Evolutionary conservation across 2,113 vertebrate genomes (phyloP).

Genomic region (Rhabdornis inornatus): DNA sequence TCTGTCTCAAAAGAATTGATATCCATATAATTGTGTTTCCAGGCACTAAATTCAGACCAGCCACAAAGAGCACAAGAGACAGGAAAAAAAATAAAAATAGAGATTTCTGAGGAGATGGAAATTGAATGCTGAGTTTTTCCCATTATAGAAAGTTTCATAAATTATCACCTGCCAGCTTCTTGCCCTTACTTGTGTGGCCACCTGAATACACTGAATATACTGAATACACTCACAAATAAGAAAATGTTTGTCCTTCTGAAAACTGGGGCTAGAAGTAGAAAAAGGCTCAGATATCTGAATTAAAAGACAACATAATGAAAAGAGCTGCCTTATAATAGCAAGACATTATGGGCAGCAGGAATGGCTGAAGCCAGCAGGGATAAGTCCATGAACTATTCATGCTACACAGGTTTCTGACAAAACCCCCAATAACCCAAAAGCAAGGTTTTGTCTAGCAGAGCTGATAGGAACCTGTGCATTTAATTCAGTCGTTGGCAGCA

Average conservation of each 20-base stretch:
- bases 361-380: background rate
- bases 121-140: background rate
- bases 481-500: background rate
- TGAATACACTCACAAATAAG: background rate
- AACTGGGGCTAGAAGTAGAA: background rate
- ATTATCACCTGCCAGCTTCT: background rate
- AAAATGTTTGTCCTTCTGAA: background rate
- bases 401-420: background rate
- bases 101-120: background rate
- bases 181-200: background rate
- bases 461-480: background rate
- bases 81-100: background rate
- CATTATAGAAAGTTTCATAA: background rate
- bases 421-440: background rate
- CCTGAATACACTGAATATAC: too few relatives aligned
- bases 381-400: background rate
- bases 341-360: background rate
- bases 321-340: background rate
- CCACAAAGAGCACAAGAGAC: background rate
- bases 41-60: background rate
- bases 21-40: background rate
- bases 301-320: background rate
- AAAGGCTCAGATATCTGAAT: background rate
- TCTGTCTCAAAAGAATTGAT: background rate
- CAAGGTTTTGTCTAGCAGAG: fast-evolving